Percentiles rank a stretch among this genome's conserved stretches.
Evolutionary conservation across 1,140 invertebrate species (phyloP).

Genomic region (Formica selysi): DNA sequence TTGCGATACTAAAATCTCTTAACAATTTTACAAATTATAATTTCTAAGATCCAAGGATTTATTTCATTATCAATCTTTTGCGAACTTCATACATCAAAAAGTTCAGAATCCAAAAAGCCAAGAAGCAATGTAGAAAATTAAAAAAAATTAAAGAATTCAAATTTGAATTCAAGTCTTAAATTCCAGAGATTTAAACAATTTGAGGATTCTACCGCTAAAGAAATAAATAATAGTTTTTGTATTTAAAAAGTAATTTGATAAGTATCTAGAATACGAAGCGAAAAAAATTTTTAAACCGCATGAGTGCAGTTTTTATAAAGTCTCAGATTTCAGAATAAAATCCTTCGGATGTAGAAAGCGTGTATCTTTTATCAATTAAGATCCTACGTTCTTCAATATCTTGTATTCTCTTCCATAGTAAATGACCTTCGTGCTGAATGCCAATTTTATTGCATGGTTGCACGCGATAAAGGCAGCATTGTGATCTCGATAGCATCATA

Average conservation of each 20-base stretch:
- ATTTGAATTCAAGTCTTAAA: too few relatives aligned
- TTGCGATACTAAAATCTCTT: neutral
- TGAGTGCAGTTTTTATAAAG: neutral
- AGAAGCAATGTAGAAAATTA: neutral
- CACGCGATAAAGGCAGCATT: conserved; percentile 43
- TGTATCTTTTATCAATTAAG: conserved; percentile 33
- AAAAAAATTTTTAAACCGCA: neutral
- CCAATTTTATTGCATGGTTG: conserved; percentile 13
- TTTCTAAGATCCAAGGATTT: neutral
- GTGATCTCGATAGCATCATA: neutral
- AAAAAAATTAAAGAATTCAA: neutral
- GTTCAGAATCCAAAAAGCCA: neutral
- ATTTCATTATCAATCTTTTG: neutral
- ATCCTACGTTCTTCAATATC: neutral
- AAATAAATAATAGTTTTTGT: neutral
- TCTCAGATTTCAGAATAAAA: neutral
- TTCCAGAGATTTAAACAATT: neutral
- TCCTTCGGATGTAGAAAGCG: neutral
- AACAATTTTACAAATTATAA: neutral
- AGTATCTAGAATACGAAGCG: neutral
- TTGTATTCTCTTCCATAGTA: conserved; percentile 1
- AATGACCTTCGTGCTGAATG: conserved; percentile 33
- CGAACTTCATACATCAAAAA: neutral
- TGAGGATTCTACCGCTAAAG: neutral
- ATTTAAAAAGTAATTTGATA: neutral